Evolutionary conservation across 1,140 invertebrate species (phyloP).

Genomic region (Pygmarrhopalites habei): DNA sequence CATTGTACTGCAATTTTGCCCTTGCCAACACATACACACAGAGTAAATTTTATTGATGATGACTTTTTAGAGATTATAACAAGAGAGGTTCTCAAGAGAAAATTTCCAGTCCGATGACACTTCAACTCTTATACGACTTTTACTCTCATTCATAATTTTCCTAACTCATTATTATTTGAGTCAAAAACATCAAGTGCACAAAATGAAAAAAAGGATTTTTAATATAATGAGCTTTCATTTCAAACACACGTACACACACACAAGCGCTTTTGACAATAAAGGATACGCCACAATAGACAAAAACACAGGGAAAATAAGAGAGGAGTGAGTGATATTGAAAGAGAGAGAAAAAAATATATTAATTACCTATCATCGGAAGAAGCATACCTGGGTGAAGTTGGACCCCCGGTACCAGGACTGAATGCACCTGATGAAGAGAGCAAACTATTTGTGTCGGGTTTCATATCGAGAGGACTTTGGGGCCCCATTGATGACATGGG

Average conservation of each 20-base stretch:
- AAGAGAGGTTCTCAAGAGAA: no score
- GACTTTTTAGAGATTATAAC: no score
- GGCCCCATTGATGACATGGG: conserved; percentile 50
- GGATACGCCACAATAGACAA: neutral
- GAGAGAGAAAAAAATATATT: conserved; percentile 11
- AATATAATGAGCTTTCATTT: neutral
- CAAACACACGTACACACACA: neutral
- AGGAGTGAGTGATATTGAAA: no score
- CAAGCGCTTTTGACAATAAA: neutral
- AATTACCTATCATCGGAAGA: conserved; percentile 33
- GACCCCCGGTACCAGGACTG: conserved; percentile 52
- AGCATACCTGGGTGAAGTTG: conserved; percentile 56
- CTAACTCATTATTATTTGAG: no score
- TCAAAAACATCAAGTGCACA: neutral
- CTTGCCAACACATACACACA: no score
- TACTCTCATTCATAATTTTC: no score
- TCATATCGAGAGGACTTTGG: conserved; percentile 73
- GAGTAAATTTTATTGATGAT: no score
- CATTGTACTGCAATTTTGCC: no score
- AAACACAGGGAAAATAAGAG: neutral
- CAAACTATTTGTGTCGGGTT: conserved; percentile 73
- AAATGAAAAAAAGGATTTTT: neutral
- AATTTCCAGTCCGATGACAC: no score
- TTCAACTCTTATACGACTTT: no score
- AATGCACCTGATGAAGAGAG: conserved; percentile 54